Percentiles rank a stretch among this genome's conserved stretches.
Evolutionary conservation across 2,113 vertebrate species (phyloP).

Genomic region (Scomber colias): DNA sequence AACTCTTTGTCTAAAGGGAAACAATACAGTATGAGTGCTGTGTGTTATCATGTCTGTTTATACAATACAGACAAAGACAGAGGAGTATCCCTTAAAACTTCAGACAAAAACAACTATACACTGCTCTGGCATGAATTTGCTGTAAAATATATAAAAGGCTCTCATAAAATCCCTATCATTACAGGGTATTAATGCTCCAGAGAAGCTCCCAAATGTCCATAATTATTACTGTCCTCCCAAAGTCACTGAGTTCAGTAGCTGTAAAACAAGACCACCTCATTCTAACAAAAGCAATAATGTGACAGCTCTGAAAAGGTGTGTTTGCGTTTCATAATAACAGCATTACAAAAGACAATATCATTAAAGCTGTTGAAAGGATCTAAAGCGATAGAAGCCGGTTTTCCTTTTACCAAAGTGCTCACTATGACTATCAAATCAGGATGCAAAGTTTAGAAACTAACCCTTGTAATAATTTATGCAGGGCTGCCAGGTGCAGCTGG

Average conservation of each 20-base stretch:
- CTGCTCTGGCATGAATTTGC: conserved; percentile 24
- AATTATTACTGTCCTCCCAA: conserved; percentile 27
- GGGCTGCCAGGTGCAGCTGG: conserved; percentile 7
- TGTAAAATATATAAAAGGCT: conserved; percentile 30
- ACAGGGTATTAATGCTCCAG: conserved; percentile 14
- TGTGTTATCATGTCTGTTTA: conserved; percentile 36
- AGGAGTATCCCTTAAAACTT: conserved; percentile 23
- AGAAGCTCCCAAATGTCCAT: conserved; percentile 4
- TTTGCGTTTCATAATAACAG: not conserved
- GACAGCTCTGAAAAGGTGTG: not conserved
- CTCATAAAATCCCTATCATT: conserved; percentile 32
- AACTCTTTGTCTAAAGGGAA: conserved; percentile 17
- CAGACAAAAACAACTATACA: conserved; percentile 12
- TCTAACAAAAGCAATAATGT: conserved; percentile 28
- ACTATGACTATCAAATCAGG: conserved; percentile 59
- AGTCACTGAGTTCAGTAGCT: conserved; percentile 29
- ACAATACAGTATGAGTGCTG: conserved; percentile 15
- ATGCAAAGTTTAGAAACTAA: conserved; percentile 47
- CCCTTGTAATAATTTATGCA: not conserved
- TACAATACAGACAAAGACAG: conserved; percentile 30
- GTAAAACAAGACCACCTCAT: conserved; percentile 4
- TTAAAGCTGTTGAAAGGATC: not conserved
- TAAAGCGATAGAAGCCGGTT: not conserved
- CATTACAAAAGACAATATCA: not conserved
- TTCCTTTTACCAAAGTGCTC: not conserved